Conservation (phyloP, 2,888 invertebrate genomes). For the Campaea margaritaria region DNA sequence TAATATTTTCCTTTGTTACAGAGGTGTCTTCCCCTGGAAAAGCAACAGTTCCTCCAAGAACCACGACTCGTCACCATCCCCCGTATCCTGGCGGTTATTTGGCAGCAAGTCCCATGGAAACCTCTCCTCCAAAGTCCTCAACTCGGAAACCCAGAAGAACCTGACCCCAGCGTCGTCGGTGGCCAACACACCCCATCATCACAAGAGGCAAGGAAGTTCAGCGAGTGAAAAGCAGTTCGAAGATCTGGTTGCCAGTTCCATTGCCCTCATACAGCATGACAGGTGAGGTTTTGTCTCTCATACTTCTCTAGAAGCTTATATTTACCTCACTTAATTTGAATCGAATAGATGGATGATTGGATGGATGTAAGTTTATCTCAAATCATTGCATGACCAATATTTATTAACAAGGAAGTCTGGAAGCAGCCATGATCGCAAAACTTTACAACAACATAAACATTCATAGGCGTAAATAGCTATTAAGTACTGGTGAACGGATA, state of each 20-base stretch:
- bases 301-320: not conserved
- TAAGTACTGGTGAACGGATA: conserved; percentile 15
- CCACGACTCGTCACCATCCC: conserved; percentile 53
- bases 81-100: conserved; percentile 72
- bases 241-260: conserved; percentile 88
- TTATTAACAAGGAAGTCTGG: not conserved
- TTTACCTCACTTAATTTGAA: too few relatives aligned
- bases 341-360: too few relatives aligned
- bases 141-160: conserved; percentile 65
- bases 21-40: conserved; percentile 85
- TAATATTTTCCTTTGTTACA: conserved; percentile 63
- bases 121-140: conserved; percentile 61
- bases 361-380: too few relatives aligned
- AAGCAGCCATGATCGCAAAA: not conserved
- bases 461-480: conserved; percentile 14
- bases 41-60: conserved; percentile 68
- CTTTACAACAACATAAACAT: conserved; percentile 9
- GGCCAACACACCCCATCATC: conserved; percentile 75
- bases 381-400: too few relatives aligned
- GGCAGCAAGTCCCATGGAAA: conserved; percentile 76
- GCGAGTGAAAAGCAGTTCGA: conserved; percentile 84
- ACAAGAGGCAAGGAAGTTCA: conserved; percentile 78
- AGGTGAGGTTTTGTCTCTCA: conserved; percentile 67
- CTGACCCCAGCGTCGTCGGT: conserved; percentile 71
- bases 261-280: conserved; percentile 89